Evolutionary conservation across 2,797 vertebrate species (phyloP).

Genomic region (Enteromius trimaculatus): DNA sequence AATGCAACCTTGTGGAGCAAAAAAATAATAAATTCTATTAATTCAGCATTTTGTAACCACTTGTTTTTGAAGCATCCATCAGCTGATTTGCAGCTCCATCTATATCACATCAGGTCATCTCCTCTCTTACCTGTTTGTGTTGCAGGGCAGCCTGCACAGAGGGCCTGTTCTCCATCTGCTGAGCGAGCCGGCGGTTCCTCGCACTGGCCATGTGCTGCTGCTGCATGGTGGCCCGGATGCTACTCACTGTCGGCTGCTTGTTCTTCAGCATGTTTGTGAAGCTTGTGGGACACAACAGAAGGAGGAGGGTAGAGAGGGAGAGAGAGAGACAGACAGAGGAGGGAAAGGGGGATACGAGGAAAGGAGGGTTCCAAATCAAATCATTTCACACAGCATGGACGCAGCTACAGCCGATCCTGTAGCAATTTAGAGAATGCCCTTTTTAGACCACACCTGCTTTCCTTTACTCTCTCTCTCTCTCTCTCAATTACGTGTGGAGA

Average conservation of each 20-base stretch:
- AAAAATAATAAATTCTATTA: background rate
- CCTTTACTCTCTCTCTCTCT: constrained; percentile 66
- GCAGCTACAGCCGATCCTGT: constrained; percentile 58
- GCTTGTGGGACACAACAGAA: constrained; percentile 84
- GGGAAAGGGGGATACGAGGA: constrained; percentile 72
- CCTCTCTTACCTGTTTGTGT: constrained; percentile 91
- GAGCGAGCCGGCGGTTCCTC: constrained; percentile 95
- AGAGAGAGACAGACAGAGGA: constrained; percentile 64
- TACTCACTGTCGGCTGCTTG: constrained; percentile 96
- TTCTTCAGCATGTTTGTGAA: constrained; percentile 99
- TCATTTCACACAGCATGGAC: constrained; percentile 74
- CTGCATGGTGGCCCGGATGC: constrained; percentile 97
- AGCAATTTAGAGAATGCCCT: constrained; percentile 65
- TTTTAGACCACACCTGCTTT: constrained; percentile 52
- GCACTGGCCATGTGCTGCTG: constrained; percentile 97
- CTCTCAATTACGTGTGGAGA: constrained; percentile 57
- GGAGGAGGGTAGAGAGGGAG: constrained; percentile 56
- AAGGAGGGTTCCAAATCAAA: constrained; percentile 80
- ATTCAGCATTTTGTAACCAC: background rate
- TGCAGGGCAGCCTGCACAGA: constrained; percentile 97
- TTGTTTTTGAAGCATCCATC: background rate
- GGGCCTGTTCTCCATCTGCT: constrained; percentile 99
- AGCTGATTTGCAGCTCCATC: background rate
- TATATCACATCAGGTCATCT: background rate
- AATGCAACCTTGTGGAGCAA: background rate